Evolutionary conservation across 2,888 invertebrate genomes (phyloP), one percentile per base, ranked within the genome.

Genomic region (Agonopterix subpropinquella): DNA sequence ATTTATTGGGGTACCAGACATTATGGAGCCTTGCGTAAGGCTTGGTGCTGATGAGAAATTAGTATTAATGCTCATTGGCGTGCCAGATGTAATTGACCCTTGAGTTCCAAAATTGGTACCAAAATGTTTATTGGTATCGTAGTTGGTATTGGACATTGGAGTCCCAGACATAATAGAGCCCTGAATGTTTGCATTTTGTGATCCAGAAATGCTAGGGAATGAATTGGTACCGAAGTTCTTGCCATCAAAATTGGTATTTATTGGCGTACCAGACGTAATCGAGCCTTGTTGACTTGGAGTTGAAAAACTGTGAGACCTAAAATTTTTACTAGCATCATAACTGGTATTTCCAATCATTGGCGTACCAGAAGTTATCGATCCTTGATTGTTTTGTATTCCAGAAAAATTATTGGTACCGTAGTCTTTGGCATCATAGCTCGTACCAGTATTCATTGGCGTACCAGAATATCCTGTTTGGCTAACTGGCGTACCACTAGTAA

Each of bases 151-250:
- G 11, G 7, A 8, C 8, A 61, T 58, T 7, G 69, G 65, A 0
- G 68, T 66, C 4, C 72, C 71, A 35, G 63, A 58, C 3, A 63
- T 48, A 8, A 70, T 69, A 0, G 70, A 65, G 0, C 65, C 70
- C 41, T 62, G 64, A 15, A 53, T 59, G 42, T 11, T 39, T 9
- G n/a, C 4, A n/a, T 35, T 10, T 28, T 28, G 28, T 5, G 5
- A 28, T 28, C 28, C 28, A 28, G 28, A 28, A 28, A 28, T 28
- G 28, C 28, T 28, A 1, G 28, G 39, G 4, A 28, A 28, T 7
- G 39, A 42, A 45, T 36, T 45, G 35, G 11, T 11, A 37, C 45
- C 28, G 39, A 36, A 42, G 36, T 41, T 43, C 28, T n/a, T 41
- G 11, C 11, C 0, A 9, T 28, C 45, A 9, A 50, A 53, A 47